Conservation (phyloP, 2,113 vertebrate species). For the Eulacestoma nigropectus region DNA sequence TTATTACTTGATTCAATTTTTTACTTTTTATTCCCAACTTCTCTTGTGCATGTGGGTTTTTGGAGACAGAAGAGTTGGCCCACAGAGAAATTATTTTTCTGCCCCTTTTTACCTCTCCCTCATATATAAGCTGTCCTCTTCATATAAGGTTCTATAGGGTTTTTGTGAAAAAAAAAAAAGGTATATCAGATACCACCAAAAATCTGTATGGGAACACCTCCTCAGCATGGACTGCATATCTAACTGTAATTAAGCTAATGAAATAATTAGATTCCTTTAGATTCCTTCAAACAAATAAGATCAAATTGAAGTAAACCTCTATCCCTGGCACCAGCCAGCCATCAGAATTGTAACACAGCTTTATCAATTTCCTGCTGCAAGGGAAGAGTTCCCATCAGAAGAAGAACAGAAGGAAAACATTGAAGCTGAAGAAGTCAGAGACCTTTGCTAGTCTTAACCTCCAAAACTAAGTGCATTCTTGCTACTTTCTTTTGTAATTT, state of each 20-base stretch:
- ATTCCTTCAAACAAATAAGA: not conserved
- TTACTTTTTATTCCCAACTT: not conserved
- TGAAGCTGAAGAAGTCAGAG: not conserved
- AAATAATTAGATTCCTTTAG: not conserved
- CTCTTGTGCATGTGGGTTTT: not conserved
- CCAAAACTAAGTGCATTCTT: not conserved
- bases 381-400: not conserved
- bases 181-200: not conserved
- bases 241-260: not conserved
- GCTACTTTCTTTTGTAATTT: not conserved
- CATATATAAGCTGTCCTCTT: not conserved
- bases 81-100: not conserved
- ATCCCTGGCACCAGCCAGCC: not conserved
- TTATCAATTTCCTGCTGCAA: not conserved
- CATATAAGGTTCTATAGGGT: accelerated
- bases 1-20: not conserved
- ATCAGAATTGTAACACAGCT: not conserved
- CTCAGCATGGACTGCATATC: not conserved
- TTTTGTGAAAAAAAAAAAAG: not conserved
- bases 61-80: not conserved
- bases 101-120: not conserved
- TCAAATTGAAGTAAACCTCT: not conserved
- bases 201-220: not conserved
- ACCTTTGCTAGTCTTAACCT: not conserved
- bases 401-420: not conserved